Evolutionary conservation across 2,113 vertebrate genomes (phyloP).

Genomic region (Anoura caudifer): DNA sequence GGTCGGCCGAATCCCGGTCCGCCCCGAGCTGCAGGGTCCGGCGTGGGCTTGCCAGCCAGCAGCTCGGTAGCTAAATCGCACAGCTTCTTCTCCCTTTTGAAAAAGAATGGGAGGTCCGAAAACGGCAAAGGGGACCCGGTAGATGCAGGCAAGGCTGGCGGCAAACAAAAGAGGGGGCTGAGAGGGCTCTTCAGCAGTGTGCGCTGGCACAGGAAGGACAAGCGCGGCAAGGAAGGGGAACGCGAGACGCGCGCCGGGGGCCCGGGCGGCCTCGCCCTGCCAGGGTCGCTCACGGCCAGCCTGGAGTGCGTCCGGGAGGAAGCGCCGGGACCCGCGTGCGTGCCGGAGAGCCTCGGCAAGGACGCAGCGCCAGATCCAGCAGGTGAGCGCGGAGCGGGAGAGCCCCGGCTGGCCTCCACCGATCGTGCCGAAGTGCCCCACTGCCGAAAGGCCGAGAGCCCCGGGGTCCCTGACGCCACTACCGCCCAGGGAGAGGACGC

Average conservation of each 20-base stretch:
- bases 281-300: constrained; percentile 90
- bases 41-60: constrained; percentile 67
- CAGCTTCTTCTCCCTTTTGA: constrained; percentile 90
- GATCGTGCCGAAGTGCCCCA: constrained; percentile 55
- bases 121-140: constrained; percentile 82
- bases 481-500: constrained; percentile 51
- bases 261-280: constrained; percentile 73
- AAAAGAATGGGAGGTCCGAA: constrained; percentile 82
- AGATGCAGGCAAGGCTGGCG: constrained; percentile 82
- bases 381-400: constrained; percentile 66
- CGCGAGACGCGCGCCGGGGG: constrained; percentile 75
- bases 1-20: constrained; percentile 67
- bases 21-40: constrained; percentile 49
- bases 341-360: constrained; percentile 77
- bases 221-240: constrained; percentile 81
- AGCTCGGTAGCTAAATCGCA: constrained; percentile 91
- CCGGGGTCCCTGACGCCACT: not conserved
- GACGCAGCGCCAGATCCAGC: constrained; percentile 67
- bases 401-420: constrained; percentile 54
- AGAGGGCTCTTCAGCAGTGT: constrained; percentile 86
- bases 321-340: constrained; percentile 75
- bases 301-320: constrained; percentile 81
- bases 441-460: constrained; percentile 50
- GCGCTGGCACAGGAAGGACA: constrained; percentile 87
- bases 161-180: constrained; percentile 89